phyloP scores from a whole-genome alignment of 2,113 vertebrate genomes.

The Anoura caudifer region DNA sequence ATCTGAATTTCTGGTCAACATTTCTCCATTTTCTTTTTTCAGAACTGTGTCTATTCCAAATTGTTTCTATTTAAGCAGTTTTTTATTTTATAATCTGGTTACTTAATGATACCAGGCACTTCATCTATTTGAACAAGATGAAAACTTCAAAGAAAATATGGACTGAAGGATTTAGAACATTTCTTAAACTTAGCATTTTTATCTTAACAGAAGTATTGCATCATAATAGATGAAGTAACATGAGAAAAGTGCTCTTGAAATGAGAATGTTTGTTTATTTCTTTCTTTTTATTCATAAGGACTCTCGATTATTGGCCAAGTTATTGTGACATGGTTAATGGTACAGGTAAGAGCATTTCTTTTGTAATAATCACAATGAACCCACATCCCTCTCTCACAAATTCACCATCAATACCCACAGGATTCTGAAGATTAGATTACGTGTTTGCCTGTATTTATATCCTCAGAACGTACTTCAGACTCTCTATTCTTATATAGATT shows the following conservation, averaged over 20 bases:
- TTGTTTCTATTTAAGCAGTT: background rate
- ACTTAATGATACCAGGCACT: background rate
- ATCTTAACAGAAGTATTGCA: background rate
- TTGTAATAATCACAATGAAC: background rate
- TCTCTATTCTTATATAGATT: background rate
- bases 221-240: background rate
- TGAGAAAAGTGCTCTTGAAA: slow-evolving; percentile 6
- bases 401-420: background rate
- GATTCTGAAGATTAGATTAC: background rate
- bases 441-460: background rate
- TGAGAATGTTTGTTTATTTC: background rate
- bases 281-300: slow-evolving; percentile 78
- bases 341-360: slow-evolving; percentile 85
- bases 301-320: slow-evolving; percentile 86
- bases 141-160: background rate
- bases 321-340: slow-evolving; percentile 95
- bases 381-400: background rate
- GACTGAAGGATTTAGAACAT: background rate
- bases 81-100: background rate
- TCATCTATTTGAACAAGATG: background rate
- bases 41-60: background rate
- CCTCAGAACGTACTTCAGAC: background rate
- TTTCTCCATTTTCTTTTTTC: background rate
- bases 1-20: background rate
- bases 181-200: background rate